phyloP scores from a whole-genome alignment of 2,888 invertebrate genomes.

The Pyrrhopygopsis socrates region DNA sequence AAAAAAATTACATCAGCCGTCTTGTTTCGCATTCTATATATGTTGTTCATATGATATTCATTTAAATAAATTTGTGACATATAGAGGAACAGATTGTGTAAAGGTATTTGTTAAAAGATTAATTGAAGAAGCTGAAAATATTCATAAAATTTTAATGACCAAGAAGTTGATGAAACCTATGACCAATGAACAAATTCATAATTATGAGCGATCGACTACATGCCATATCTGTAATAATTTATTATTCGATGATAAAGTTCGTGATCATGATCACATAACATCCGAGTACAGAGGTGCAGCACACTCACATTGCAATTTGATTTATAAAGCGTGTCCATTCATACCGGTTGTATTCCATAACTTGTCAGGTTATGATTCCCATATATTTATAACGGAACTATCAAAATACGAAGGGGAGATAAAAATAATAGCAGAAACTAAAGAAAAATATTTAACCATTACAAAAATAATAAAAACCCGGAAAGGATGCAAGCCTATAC shows the following conservation, averaged over 20 bases:
- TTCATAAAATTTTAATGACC: not conserved
- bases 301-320: conserved; percentile 33
- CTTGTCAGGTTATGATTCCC: not conserved
- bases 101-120: not conserved
- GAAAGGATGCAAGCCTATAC: not conserved
- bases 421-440: not conserved
- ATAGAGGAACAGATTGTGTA: not conserved
- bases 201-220: not conserved
- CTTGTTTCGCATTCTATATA: not conserved
- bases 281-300: conserved; percentile 64
- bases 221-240: conserved; percentile 31
- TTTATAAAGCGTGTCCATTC: not conserved
- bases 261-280: conserved; percentile 67
- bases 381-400: not conserved
- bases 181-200: not conserved
- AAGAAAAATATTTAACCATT: not conserved
- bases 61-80: not conserved
- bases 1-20: not conserved
- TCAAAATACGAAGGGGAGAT: not conserved
- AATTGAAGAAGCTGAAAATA: not conserved
- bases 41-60: not conserved
- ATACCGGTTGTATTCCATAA: not conserved
- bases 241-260: conserved; percentile 55
- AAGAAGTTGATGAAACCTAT: not conserved
- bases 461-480: not conserved